Evolutionary conservation across 2,888 invertebrate species (phyloP).

Genomic region (Drosophila percnosoma): DNA sequence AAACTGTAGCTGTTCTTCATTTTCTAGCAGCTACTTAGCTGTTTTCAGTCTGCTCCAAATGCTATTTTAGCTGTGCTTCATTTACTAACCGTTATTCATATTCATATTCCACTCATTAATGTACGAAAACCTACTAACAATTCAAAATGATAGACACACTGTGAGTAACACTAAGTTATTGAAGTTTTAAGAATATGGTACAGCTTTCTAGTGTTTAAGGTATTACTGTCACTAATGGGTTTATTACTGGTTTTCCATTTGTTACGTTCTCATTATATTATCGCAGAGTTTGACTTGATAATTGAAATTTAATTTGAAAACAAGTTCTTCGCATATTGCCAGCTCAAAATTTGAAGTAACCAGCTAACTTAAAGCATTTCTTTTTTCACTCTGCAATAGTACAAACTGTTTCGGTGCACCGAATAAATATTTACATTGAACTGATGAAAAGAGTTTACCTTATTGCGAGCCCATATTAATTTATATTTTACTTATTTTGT

Average conservation of each 20-base stretch:
- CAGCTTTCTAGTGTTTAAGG: not conserved
- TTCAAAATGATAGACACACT: not conserved
- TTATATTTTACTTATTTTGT: constrained; percentile 31
- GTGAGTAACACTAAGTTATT: not conserved
- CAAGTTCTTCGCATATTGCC: constrained; percentile 1
- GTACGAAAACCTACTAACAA: not conserved
- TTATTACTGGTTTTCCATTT: not conserved
- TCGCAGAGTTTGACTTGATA: constrained; percentile 2
- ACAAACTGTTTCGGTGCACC: constrained; percentile 5
- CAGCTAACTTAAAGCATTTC: not conserved
- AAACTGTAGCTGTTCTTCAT: constrained; percentile 1
- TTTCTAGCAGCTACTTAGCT: not conserved
- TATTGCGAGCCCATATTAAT: constrained; percentile 17
- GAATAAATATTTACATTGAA: constrained; percentile 28
- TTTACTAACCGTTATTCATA: not conserved
- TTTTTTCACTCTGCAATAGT: constrained; percentile 1
- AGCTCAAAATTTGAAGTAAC: not conserved
- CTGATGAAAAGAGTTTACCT: constrained; percentile 10
- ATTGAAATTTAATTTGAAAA: constrained; percentile 13
- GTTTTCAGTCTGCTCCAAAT: not conserved
- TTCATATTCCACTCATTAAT: not conserved
- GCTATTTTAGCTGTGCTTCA: not conserved
- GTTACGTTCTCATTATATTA: not conserved
- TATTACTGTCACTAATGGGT: not conserved
- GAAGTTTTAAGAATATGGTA: not conserved